phyloP scores from a whole-genome alignment of 2,888 invertebrate genomes.

The Epistrophella euchroma region DNA sequence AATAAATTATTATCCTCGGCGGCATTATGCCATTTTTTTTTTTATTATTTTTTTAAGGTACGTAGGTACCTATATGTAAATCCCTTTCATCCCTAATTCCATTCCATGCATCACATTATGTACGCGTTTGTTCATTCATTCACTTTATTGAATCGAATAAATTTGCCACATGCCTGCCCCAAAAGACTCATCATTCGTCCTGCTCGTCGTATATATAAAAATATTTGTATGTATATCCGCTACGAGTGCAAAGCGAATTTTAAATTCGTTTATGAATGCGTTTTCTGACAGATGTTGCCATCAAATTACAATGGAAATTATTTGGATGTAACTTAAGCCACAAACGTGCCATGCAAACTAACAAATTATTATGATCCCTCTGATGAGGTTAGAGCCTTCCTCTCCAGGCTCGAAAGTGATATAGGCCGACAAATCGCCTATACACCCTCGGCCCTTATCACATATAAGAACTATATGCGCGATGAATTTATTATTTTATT shows the following conservation, averaged over 20 bases:
- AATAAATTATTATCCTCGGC: neutral
- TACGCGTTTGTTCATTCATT: constrained; percentile 11
- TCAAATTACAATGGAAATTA: constrained; percentile 74
- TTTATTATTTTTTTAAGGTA: constrained; percentile 12
- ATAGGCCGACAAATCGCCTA: neutral
- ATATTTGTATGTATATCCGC: neutral
- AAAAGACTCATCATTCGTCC: constrained; percentile 12
- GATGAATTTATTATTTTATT: constrained; percentile 49
- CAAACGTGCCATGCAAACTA: constrained; percentile 75
- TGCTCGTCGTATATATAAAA: too few species aligned
- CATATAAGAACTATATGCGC: constrained; percentile 29
- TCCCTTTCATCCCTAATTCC: constrained; percentile 31
- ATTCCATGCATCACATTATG: constrained; percentile 17
- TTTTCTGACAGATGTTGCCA: constrained; percentile 71
- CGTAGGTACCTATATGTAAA: constrained; percentile 28
- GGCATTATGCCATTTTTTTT: neutral
- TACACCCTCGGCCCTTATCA: neutral
- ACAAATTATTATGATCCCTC: constrained; percentile 69
- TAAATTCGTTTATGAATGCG: constrained; percentile 63
- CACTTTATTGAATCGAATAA: constrained; percentile 66
- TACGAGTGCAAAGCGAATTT: constrained; percentile 42
- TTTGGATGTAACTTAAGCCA: constrained; percentile 72
- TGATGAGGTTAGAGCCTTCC: too few species aligned
- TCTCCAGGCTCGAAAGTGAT: neutral
- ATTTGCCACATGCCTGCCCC: constrained; percentile 42